Evolutionary conservation across 1,140 invertebrate genomes (phyloP).

Genomic region (Meloidogyne chitwoodi): DNA sequence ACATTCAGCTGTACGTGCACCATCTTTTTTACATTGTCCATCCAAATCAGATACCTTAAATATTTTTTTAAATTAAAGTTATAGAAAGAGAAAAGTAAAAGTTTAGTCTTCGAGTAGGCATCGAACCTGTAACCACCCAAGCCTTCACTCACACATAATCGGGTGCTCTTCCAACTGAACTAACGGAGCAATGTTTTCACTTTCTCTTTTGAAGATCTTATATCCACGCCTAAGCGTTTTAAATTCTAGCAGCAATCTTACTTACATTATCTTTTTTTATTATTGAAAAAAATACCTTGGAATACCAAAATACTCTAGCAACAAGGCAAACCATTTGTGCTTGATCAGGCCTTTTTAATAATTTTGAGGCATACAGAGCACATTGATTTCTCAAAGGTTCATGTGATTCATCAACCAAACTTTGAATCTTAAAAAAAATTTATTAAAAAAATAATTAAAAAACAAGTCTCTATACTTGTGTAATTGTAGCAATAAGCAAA

Average conservation of each 20-base stretch:
- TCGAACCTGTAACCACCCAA: too few species aligned
- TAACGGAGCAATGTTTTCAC: too few species aligned
- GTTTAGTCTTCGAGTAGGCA: too few species aligned
- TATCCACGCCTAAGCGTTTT: too few species aligned
- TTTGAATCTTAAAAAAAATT: conserved; percentile 62
- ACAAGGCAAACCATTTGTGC: conserved; percentile 83
- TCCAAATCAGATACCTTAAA: conserved; percentile 29
- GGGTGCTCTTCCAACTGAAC: too few species aligned
- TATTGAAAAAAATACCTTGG: too few species aligned
- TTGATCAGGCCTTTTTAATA: conserved; percentile 95
- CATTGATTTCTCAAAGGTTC: conserved; percentile 83
- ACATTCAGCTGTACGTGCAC: conserved; percentile 84
- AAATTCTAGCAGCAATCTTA: too few species aligned
- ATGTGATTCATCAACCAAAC: conserved; percentile 92
- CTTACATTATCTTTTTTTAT: too few species aligned
- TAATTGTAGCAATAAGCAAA: conserved; percentile 87
- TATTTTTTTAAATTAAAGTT: conserved; percentile 22
- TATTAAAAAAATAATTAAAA: conserved; percentile 63
- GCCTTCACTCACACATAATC: too few species aligned
- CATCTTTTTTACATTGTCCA: conserved; percentile 71
- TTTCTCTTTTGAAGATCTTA: too few species aligned
- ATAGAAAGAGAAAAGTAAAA: conserved; percentile 2
- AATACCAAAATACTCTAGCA: conserved; percentile 95
- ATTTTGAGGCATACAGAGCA: conserved; percentile 69
- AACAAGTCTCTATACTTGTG: conserved; percentile 66